Base-by-base conservation (phyloP, 1,140 invertebrate species). In the Pentalonia nigronervosa region DNA sequence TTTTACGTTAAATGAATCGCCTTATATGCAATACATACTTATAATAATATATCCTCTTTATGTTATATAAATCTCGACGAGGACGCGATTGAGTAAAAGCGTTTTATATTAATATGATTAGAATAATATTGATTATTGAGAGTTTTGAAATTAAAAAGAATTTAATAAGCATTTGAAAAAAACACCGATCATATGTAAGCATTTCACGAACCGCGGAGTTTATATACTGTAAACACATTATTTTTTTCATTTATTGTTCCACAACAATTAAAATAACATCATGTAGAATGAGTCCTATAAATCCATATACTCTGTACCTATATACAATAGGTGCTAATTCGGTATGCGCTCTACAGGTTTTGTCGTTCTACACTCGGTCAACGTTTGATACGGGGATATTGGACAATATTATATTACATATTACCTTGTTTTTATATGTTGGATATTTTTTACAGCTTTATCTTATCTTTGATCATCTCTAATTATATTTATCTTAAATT, bases 141-240 rank as follows among this genome's bases (percentile, higher is more conserved):
- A 34, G n/a, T 76, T 76, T 76, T 76, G 3, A 76, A 76, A 17
- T n/a, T 6, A 67, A 0, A 67, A 76, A 76, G n/a, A 4, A 7
- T n/a, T 76, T 76, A 30, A n/a, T n/a, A n/a, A n/a, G n/a, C n/a
- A n/a, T 76, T 76, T 76, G n/a, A n/a, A 76, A 76, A 76, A 76
- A 67, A 67, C 30, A 3, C 2, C 11, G 25, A 67, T 67, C 60
- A 67, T 25, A 25, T 67, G 4, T 11, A 6, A 9, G 60, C 9
- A 67, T 67, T 67, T 4, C 2, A 67, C 9, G 60, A 67, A 14
- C 25, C 6, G 25, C n/a, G 60, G 30, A 9, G 21, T 53, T 53
- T 7, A 53, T 53, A 23, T 8, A 56, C 6, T 56, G 21, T 56
- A 56, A 53, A 25, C 56, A 25, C 25, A 7, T 56, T 76, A n/a